Base-by-base conservation (phyloP, 23 tunicate genomes). In the Botrylloides violaceus region DNA sequence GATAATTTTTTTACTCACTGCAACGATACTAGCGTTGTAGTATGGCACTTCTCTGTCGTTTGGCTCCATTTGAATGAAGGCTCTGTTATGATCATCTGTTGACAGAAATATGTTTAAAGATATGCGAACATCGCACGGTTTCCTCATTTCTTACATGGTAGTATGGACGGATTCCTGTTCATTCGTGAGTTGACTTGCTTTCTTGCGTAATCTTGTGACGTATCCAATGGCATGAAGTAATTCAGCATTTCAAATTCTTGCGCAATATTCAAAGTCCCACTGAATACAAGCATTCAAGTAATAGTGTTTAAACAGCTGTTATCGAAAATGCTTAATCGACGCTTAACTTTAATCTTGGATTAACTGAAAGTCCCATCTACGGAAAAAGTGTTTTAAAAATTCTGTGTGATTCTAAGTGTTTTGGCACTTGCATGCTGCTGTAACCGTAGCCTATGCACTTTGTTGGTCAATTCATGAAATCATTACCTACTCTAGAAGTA, bases 41-140 rank as follows among this genome's bases (percentile, higher is more conserved):
- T 60, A 75, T 32, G 79, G 79, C 6, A 36, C 56, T 27, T 32
- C 24, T 36, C 60, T 60, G 71, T 75, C 79, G 0, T 39, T 60
- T 3, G 70, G 37, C 22, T 36, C n/a, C 79, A 75, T 75, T 60
- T 57, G 58, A 0, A 75, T 37, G 33, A 61, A 75, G 9, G 32
- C 71, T 9, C 18, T 38, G 60, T 61, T 75, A 71, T 75, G 70
- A 47, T 75, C 71, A 29, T 75, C 79, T 75, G 53, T n/a, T 20
- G n/a, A n/a, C n/a, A n/a, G n/a, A n/a, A n/a, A n/a, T n/a, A n/a
- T n/a, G n/a, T n/a, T n/a, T n/a, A n/a, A n/a, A n/a, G n/a, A n/a
- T n/a, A n/a, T n/a, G n/a, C n/a, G n/a, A n/a, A n/a, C n/a, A n/a
- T n/a, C n/a, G n/a, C n/a, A n/a, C n/a, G 53, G 15, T 43, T 7